phyloP scores from a whole-genome alignment of 2,113 vertebrate genomes.

The Daubentonia madagascariensis region DNA sequence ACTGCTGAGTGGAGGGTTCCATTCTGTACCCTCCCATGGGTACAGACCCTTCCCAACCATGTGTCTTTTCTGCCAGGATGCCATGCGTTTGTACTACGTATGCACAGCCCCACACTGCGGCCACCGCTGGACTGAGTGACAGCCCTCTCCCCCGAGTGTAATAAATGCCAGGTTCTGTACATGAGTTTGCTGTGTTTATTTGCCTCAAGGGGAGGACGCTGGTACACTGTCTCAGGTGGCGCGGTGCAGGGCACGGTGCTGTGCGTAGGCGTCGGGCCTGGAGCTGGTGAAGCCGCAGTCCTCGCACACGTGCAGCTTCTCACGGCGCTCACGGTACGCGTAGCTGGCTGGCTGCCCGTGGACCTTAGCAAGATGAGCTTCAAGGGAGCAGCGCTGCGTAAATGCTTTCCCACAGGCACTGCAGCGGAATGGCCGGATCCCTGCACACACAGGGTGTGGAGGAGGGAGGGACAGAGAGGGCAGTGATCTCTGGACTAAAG shows the following conservation, averaged over 20 bases:
- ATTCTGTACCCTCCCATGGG: background rate
- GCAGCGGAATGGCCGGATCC: slow-evolving; percentile 92
- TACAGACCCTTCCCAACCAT: background rate
- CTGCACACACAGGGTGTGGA: slow-evolving; percentile 68
- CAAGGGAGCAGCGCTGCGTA: slow-evolving; percentile 92
- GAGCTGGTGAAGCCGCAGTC: slow-evolving; percentile 91
- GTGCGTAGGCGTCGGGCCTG: slow-evolving; percentile 85
- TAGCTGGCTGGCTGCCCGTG: slow-evolving; percentile 89
- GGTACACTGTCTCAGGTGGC: background rate
- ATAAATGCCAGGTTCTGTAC: slow-evolving; percentile 48
- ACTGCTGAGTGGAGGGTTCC: background rate
- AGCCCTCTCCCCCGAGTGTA: background rate
- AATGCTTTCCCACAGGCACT: slow-evolving; percentile 92
- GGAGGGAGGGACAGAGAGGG: background rate
- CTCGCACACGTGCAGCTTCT: slow-evolving; percentile 94
- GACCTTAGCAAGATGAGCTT: slow-evolving; percentile 92
- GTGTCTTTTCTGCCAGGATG: slow-evolving; percentile 84
- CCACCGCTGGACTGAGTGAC: slow-evolving; percentile 94
- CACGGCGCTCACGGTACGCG: slow-evolving; percentile 90
- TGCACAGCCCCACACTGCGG: slow-evolving; percentile 96
- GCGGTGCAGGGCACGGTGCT: slow-evolving; percentile 86
- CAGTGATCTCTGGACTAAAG: background rate
- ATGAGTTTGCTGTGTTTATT: slow-evolving; percentile 51
- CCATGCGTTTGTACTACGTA: slow-evolving; percentile 95
- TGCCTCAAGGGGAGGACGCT: background rate